Percentiles rank a stretch among this genome's conserved stretches.
These are phyloP conservation scores for Andrena cerasifolii DNA, from an alignment of 1,140 invertebrate species.

Conservation along the genomic window DNA sequence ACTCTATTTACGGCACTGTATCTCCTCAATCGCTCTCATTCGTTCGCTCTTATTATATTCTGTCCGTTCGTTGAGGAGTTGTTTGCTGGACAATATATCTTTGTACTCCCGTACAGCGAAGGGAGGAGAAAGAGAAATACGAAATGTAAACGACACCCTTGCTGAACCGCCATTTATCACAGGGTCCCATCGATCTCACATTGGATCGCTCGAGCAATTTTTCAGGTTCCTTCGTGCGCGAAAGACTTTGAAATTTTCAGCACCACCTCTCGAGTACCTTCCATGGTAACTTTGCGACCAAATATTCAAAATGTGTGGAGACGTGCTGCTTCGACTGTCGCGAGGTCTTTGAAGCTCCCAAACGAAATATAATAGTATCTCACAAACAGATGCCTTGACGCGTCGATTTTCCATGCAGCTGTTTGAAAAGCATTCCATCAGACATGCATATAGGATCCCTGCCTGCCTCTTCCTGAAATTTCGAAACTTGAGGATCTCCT, in stretches of 20 bases:
- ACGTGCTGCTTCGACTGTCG: too few relatives aligned
- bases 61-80: too few relatives aligned
- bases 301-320: too few relatives aligned
- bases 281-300: neutral
- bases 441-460: neutral
- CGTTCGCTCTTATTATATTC: neutral
- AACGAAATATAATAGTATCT: too few relatives aligned
- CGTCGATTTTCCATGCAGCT: neutral
- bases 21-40: conserved; percentile 10
- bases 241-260: neutral
- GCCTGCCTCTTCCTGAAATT: too few relatives aligned
- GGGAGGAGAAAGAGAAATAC: neutral
- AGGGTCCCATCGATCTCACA: neutral
- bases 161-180: neutral
- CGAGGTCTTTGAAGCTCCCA: too few relatives aligned
- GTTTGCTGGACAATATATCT: neutral
- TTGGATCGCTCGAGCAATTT: neutral
- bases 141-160: neutral
- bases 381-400: too few relatives aligned
- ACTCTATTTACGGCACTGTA: conserved; percentile 25
- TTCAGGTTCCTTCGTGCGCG: neutral
- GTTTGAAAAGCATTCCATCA: neutral
- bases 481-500: neutral
- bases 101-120: neutral
- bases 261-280: neutral